phyloP scores from a whole-genome alignment of 2,888 invertebrate genomes.

The Linnaemya vulpina region DNA sequence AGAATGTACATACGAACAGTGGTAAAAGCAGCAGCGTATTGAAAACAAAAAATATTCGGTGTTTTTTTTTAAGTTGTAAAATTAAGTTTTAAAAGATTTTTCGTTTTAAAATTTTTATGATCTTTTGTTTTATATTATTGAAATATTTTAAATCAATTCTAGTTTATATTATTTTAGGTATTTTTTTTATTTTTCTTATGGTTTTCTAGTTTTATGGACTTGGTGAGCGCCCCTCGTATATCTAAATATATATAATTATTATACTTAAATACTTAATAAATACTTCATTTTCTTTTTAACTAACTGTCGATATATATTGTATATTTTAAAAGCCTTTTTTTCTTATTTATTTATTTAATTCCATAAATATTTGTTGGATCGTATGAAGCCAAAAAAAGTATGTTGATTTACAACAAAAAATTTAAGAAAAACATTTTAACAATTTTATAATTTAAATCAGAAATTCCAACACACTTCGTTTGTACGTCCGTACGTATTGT shows the following conservation, averaged over 20 bases:
- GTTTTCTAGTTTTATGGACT: constrained; percentile 58
- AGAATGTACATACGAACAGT: constrained; percentile 34
- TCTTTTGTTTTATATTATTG: background rate
- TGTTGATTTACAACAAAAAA: background rate
- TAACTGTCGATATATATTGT: constrained; percentile 33
- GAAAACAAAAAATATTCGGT: constrained; percentile 6
- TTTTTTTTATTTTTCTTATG: constrained; percentile 8
- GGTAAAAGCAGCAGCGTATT: background rate
- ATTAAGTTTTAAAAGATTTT: background rate
- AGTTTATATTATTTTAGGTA: background rate
- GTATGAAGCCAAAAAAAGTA: background rate
- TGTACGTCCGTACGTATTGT: constrained; percentile 11
- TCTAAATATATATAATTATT: constrained; percentile 16
- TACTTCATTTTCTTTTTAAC: background rate
- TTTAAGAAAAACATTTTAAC: no score
- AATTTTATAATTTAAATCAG: constrained; percentile 1
- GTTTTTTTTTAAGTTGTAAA: background rate
- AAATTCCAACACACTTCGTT: constrained; percentile 30
- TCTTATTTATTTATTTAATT: background rate
- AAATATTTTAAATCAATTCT: no score
- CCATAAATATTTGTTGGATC: constrained; percentile 41
- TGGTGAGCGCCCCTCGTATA: constrained; percentile 72
- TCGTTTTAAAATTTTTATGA: background rate
- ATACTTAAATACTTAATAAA: constrained; percentile 27
- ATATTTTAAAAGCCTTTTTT: background rate